Evolutionary conservation across 2,113 vertebrate genomes (phyloP).

Genomic region (Elachura formosa): DNA sequence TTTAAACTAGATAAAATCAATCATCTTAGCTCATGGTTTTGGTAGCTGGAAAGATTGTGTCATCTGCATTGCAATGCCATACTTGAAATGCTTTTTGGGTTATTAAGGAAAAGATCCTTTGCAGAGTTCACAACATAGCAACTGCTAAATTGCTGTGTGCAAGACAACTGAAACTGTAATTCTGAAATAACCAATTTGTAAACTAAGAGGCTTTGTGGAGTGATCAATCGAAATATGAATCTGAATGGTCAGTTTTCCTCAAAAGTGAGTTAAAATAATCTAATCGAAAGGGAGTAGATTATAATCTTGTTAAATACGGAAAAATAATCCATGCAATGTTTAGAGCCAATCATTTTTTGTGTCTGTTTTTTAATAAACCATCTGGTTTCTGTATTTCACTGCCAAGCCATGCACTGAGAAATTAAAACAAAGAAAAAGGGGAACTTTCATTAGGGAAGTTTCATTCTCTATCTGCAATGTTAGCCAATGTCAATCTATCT

Average conservation of each 20-base stretch:
- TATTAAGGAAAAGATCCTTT: background rate
- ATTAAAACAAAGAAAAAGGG: background rate
- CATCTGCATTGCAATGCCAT: background rate
- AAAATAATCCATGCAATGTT: background rate
- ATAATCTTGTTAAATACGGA: background rate
- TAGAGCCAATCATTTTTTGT: background rate
- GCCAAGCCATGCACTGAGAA: background rate
- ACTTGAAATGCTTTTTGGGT: background rate
- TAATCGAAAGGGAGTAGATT: background rate
- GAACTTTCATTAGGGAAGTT: background rate
- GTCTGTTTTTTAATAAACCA: background rate
- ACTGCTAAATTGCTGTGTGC: background rate
- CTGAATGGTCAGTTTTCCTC: background rate
- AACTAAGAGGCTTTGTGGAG: background rate
- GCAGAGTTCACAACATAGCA: background rate
- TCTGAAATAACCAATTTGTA: background rate
- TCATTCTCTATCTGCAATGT: background rate
- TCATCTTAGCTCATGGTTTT: slow-evolving; percentile 25
- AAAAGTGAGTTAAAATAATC: background rate
- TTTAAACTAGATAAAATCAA: slow-evolving; percentile 50
- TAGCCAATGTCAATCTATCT: background rate
- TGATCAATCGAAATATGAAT: background rate
- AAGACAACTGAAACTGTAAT: background rate
- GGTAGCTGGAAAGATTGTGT: background rate
- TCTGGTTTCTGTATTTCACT: background rate